A percentile compares a stretch with the other conserved stretches of the same genome.
phyloP scores from a whole-genome alignment of 2,113 vertebrate genomes.

The Sarotherodon lohbergeri region DNA sequence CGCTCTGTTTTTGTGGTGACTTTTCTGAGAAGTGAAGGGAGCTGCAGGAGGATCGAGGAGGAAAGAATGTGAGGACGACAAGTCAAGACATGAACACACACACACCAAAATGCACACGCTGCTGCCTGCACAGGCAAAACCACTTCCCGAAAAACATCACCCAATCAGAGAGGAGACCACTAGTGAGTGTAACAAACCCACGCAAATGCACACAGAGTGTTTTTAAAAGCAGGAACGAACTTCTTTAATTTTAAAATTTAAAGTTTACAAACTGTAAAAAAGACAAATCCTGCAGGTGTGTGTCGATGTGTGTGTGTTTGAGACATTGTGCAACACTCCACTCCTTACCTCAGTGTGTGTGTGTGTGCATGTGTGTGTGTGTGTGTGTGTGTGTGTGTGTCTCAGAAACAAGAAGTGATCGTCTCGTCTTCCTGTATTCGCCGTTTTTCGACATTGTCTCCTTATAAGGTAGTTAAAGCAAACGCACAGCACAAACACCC shows the following conservation, averaged over 20 bases:
- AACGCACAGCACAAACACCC: not conserved
- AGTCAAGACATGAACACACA: not conserved
- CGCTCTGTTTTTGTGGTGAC: not conserved
- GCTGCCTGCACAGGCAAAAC: not conserved
- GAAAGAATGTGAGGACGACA: constrained; percentile 10
- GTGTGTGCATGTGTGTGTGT: not conserved
- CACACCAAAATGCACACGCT: not conserved
- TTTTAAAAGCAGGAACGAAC: fast-evolving
- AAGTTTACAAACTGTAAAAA: not conserved
- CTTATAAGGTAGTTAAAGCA: constrained; percentile 41
- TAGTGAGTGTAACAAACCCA: not conserved
- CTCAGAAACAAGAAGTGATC: constrained; percentile 27
- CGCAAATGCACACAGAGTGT: not conserved
- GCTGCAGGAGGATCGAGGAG: not conserved
- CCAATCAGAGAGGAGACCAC: not conserved
- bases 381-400: not conserved
- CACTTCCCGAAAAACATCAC: not conserved
- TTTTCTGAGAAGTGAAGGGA: not conserved
- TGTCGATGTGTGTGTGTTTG: not conserved
- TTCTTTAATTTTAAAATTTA: not conserved
- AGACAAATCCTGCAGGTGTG: not conserved
- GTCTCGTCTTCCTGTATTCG: constrained; percentile 40
- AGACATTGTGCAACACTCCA: not conserved
- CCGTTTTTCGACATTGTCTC: not conserved
- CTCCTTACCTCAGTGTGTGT: not conserved